Conservation (phyloP, 2,113 vertebrate species). For the Rhombomys opimus region DNA sequence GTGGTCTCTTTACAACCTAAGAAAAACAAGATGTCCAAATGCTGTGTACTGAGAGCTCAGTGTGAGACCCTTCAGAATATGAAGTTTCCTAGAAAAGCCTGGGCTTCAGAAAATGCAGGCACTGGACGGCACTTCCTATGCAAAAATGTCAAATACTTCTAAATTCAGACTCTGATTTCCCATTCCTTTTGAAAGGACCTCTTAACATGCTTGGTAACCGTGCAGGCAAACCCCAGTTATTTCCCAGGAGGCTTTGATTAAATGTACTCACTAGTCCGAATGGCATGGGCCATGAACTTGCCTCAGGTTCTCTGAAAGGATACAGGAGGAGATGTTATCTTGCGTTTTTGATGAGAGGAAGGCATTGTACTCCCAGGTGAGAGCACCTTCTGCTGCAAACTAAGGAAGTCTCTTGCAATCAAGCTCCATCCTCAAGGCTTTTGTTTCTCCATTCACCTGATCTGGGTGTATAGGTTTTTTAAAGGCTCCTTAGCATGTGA, state of each 20-base stretch:
- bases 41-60: neutral
- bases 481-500: slow-evolving; percentile 61
- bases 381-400: slow-evolving; percentile 61
- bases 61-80: neutral
- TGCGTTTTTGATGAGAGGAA: slow-evolving; percentile 67
- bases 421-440: slow-evolving; percentile 23
- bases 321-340: slow-evolving; percentile 74
- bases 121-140: neutral
- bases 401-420: slow-evolving; percentile 55
- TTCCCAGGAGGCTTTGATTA: slow-evolving; percentile 74
- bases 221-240: slow-evolving; percentile 58
- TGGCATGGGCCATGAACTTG: slow-evolving; percentile 39
- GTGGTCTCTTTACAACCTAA: slow-evolving; percentile 3
- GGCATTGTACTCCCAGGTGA: slow-evolving; percentile 69
- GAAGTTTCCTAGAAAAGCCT: neutral
- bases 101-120: neutral
- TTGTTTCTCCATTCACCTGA: slow-evolving; percentile 72
- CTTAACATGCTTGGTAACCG: slow-evolving; percentile 54
- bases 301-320: slow-evolving; percentile 60
- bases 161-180: slow-evolving; percentile 42
- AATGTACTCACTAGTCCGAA: slow-evolving; percentile 55
- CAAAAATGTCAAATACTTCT: slow-evolving; percentile 5
- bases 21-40: slow-evolving; percentile 42
- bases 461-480: slow-evolving; percentile 51
- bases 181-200: slow-evolving; percentile 57